Evolutionary conservation across 2,888 invertebrate species (phyloP).

Genomic region (Ophraella communa): DNA sequence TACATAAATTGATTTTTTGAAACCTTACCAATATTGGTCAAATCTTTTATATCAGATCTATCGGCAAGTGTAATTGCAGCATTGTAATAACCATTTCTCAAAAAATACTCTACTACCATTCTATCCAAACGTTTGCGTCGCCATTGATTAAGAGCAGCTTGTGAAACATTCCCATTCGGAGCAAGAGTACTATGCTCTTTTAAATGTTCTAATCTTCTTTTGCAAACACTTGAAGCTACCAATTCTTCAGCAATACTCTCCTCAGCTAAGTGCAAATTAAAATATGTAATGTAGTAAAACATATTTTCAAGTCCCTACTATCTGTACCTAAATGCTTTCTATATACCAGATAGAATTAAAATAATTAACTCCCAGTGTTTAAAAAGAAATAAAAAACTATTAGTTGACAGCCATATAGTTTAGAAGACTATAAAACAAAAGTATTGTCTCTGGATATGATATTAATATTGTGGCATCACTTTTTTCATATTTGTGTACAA

Average conservation of each 20-base stretch:
- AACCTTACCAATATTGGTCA: constrained; percentile 87
- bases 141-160: constrained; percentile 77
- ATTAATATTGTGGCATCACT: too few relatives aligned
- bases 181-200: constrained; percentile 70
- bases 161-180: constrained; percentile 54
- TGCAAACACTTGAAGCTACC: constrained; percentile 89
- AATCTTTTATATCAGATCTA: constrained; percentile 78
- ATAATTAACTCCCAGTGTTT: too few relatives aligned
- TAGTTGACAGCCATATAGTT: too few relatives aligned
- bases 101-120: constrained; percentile 95
- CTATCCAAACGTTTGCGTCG: constrained; percentile 87
- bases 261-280: constrained; percentile 66
- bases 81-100: constrained; percentile 94
- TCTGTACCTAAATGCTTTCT: too few relatives aligned
- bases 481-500: too few relatives aligned
- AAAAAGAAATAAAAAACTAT: background rate
- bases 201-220: constrained; percentile 89
- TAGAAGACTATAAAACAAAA: too few relatives aligned
- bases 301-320: too few relatives aligned
- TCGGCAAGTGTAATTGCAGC: constrained; percentile 89
- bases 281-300: constrained; percentile 7
- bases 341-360: too few relatives aligned
- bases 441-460: too few relatives aligned
- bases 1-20: too few relatives aligned
- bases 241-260: constrained; percentile 93